phyloP scores from a whole-genome alignment of 2,797 vertebrate genomes.

The Lutjanus argentimaculatus region DNA sequence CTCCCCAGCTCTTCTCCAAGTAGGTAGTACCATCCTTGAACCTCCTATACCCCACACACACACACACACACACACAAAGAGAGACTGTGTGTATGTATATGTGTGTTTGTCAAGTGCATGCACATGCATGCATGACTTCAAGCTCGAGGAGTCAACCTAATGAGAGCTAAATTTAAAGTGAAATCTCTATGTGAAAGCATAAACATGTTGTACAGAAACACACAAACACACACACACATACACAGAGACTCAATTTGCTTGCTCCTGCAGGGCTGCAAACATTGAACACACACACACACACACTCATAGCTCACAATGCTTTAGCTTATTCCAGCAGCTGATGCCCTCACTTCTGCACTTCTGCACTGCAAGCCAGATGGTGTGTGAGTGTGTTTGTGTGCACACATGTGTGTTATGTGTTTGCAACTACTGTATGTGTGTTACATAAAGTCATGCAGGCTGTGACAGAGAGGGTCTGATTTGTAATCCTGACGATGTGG shows the following conservation, averaged over 20 bases:
- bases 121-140: conserved; percentile 12
- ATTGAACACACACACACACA: conserved; percentile 39
- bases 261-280: conserved; percentile 52
- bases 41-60: conserved; percentile 81
- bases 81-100: conserved; percentile 8
- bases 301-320: conserved; percentile 49
- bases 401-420: conserved; percentile 20
- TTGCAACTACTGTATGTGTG: conserved; percentile 52
- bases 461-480: conserved; percentile 40
- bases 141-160: conserved; percentile 51
- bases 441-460: conserved; percentile 69
- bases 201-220: conserved; percentile 37
- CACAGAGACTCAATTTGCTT: conserved; percentile 33
- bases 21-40: conserved; percentile 93
- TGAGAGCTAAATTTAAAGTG: conserved; percentile 53
- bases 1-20: conserved; percentile 90
- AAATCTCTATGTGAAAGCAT: conserved; percentile 34
- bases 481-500: conserved; percentile 69
- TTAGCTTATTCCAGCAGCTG: conserved; percentile 74
- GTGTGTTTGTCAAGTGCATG: conserved; percentile 5
- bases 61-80: conserved; percentile 32
- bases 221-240: conserved; percentile 22
- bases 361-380: conserved; percentile 73
- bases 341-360: conserved; percentile 62
- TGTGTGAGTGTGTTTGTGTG: conserved; percentile 28